Evolutionary conservation across 2,797 vertebrate genomes (phyloP), one percentile per base, ranked within the genome.

Genomic region (Protosalanx chinensis): DNA sequence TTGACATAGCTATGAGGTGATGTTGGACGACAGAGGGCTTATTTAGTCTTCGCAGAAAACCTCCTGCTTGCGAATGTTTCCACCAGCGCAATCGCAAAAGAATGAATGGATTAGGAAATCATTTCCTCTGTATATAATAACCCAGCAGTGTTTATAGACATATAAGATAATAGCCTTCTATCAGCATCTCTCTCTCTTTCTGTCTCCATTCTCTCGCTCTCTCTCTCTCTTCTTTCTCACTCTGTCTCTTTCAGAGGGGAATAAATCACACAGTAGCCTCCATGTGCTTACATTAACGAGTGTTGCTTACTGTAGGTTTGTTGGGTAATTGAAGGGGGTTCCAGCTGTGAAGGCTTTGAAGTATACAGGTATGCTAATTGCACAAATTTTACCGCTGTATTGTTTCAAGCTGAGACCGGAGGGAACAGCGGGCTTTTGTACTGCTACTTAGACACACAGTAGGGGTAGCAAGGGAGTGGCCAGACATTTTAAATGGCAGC

Each of bases 61-160:
- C 41, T 64, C 18, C 57, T 2, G 23, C 18, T 46, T 66, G 64
- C 72, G 64, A 68, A 56, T 64, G 76, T 67, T 23, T 53, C 71
- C 76, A 64, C 32, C n/a, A 46, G 67, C 60, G 58, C 41, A 60
- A 65, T 83, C 75, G 76, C 76, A 80, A 84, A 82, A 79, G 73
- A 65, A 75, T 73, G 73, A 68, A 57, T 51, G 23, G 73, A 78
- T 87, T 81, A 70, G 71, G 81, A 82, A 81, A 5, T 10, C 58
- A 76, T 80, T 88, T 88, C 82, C 82, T 79, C 73, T 89, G 84
- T 87, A 84, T 84, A 85, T 76, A 87, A 72, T 81, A 67, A 70
- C n/a, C 32, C 76, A 70, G 76, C 78, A 75, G 72, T 80, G 81
- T 85, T 84, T 81, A 80, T 72, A 71, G 79, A 82, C 68, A 51